Evolutionary conservation across 2,888 invertebrate genomes (phyloP).

Genomic region (Agrotis puta): DNA sequence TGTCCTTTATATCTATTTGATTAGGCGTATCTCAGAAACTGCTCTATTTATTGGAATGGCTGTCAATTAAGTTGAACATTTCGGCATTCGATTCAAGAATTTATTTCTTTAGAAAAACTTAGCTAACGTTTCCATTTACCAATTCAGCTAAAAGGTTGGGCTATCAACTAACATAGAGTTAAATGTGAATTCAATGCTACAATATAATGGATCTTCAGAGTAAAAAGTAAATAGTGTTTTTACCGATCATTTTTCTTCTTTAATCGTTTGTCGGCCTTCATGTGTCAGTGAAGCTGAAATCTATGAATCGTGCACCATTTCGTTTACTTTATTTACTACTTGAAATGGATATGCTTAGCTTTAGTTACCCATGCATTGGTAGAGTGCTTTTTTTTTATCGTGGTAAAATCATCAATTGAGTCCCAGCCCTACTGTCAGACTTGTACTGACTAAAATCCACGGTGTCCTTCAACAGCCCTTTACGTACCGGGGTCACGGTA

Average conservation of each 20-base stretch:
- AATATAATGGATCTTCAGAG: not conserved
- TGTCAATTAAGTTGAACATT: not conserved
- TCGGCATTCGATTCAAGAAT: not conserved
- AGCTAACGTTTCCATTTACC: not conserved
- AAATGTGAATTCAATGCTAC: constrained; percentile 7
- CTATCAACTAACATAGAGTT: constrained; percentile 9
- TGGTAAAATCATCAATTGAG: no score
- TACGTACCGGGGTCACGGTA: no score
- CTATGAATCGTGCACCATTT: constrained; percentile 33
- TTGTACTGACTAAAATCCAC: no score
- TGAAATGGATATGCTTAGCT: not conserved
- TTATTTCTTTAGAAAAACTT: not conserved
- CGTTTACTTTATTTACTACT: constrained; percentile 1
- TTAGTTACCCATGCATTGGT: no score
- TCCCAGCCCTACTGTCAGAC: no score
- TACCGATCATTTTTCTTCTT: constrained; percentile 26
- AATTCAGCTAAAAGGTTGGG: constrained; percentile 20
- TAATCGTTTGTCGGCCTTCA: constrained; percentile 36
- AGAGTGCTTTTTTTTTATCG: no score
- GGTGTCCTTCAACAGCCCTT: no score
- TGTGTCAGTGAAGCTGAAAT: constrained; percentile 41
- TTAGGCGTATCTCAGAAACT: not conserved
- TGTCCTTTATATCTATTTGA: not conserved
- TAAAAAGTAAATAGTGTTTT: constrained; percentile 38
- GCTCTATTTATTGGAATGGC: not conserved